These are phyloP conservation scores for Oryzias melastigma DNA, from an alignment of 2,113 vertebrate species.

Conservation along the genomic window DNA sequence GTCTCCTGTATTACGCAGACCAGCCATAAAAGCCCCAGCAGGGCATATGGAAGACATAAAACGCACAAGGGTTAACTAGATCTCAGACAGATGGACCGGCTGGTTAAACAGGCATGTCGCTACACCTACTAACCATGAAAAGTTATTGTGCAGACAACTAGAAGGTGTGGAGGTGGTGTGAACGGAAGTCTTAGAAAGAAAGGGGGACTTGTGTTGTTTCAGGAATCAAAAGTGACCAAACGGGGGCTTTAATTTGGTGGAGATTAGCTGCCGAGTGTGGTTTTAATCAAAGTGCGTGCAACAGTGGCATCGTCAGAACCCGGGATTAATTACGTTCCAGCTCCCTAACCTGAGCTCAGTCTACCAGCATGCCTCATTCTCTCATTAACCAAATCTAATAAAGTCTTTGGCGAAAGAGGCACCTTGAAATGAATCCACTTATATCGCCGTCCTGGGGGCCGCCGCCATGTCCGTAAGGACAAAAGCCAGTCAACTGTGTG, in stretches of 20 bases:
- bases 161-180: slow-evolving; percentile 22
- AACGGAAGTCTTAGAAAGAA: slow-evolving; percentile 19
- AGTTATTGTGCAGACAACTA: slow-evolving; percentile 53
- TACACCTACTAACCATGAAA: slow-evolving; percentile 53
- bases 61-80: slow-evolving; percentile 55
- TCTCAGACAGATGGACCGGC: slow-evolving; percentile 42
- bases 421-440: slow-evolving; percentile 74
- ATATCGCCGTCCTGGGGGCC: slow-evolving; percentile 68
- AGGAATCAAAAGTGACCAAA: slow-evolving; percentile 58
- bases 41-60: slow-evolving; percentile 75
- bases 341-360: slow-evolving; percentile 71
- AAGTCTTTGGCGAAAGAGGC: slow-evolving; percentile 73
- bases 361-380: slow-evolving; percentile 58
- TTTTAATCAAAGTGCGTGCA: slow-evolving; percentile 76
- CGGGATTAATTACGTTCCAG: slow-evolving; percentile 74
- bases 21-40: slow-evolving; percentile 47
- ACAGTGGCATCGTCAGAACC: slow-evolving; percentile 65
- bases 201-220: slow-evolving; percentile 27
- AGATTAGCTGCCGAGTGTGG: slow-evolving; percentile 72
- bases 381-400: slow-evolving; percentile 78
- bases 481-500: slow-evolving; percentile 52
- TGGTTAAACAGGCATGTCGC: slow-evolving; percentile 37
- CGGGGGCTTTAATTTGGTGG: slow-evolving; percentile 66
- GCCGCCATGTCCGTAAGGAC: slow-evolving; percentile 50
- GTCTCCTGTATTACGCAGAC: slow-evolving; percentile 56